Base-by-base conservation (phyloP, 2,888 invertebrate genomes). In the Clunio marinus region DNA sequence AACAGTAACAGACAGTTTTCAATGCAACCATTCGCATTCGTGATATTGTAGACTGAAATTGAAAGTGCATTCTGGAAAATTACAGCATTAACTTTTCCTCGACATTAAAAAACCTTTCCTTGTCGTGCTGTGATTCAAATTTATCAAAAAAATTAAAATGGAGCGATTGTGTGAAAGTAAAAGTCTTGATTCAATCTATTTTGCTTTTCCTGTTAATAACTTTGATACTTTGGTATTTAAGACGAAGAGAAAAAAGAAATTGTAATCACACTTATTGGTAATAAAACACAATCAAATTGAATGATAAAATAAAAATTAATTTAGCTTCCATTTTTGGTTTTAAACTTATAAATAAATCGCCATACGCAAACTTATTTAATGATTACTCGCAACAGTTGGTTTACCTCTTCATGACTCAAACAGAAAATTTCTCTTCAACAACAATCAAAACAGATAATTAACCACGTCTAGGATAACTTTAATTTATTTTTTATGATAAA, bases 121-220 rank as follows among this genome's bases (percentile, higher is more conserved):
- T 41, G 41, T 15, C 17, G n/a, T 2, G 15, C 17, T 15, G n/a
- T 41, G n/a, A 41, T 15, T 41, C 10, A 57, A 5, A 25, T 25
- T 25, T 57, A 22, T 24, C 24, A 57, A 24, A 57, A n/a, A 57
- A 57, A 25, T 57, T 17, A 35, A 32, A 20, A 59, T 17, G 8
- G 22, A 28, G 58, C 15, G 15, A 28, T 57, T 28, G 7, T 35
- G 17, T 32, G 59, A 59, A 59, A 59, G 59, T 59, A 59, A 59
- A 59, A 59, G 59, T 59, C 32, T 32, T 22, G 28, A 20, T 59
- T n/a, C 24, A 10, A 24, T 15, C 13, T n/a, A 22, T 24, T n/a
- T n/a, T n/a, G n/a, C n/a, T n/a, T 57, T 57, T 57, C 2, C 22
- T 57, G 15, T 57, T 17, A 10, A 51, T 22, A 3, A 13, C 13